Evolutionary conservation across 2,888 invertebrate species (phyloP).

Genomic region (Calameuta filiformis): DNA sequence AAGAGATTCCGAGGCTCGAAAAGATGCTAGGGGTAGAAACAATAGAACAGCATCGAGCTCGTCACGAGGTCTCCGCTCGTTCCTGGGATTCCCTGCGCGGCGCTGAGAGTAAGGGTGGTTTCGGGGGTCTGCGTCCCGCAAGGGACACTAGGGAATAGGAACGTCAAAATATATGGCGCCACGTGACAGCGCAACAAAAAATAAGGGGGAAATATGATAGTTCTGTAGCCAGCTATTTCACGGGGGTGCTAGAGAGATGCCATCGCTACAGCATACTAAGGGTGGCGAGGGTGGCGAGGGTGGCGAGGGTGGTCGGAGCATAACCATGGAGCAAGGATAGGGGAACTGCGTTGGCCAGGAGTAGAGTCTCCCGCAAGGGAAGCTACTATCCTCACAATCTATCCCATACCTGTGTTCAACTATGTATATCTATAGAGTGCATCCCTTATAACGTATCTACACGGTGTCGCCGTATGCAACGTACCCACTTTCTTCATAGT

Average conservation of each 20-base stretch:
- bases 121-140: slow-evolving; percentile 27
- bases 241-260: slow-evolving; percentile 17
- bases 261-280: background rate
- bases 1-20: background rate
- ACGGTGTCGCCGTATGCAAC: background rate
- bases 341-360: background rate
- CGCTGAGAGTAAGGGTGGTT: slow-evolving; percentile 24
- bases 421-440: background rate
- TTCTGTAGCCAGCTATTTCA: slow-evolving; percentile 52
- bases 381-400: background rate
- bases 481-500: slow-evolving; percentile 8
- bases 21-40: background rate
- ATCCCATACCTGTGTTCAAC: background rate
- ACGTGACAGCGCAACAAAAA: slow-evolving; percentile 50
- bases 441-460: background rate
- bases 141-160: slow-evolving; percentile 42
- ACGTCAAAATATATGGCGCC: slow-evolving; percentile 53
- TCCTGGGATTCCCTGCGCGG: background rate
- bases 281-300: background rate
- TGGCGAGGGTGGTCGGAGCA: background rate
- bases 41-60: background rate
- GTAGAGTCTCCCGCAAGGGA: background rate
- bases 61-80: background rate
- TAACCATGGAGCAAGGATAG: background rate
- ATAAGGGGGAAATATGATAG: slow-evolving; percentile 55